Base-by-base conservation (phyloP, 2,113 vertebrate species). In the Dendropsophus ebraccatus region DNA sequence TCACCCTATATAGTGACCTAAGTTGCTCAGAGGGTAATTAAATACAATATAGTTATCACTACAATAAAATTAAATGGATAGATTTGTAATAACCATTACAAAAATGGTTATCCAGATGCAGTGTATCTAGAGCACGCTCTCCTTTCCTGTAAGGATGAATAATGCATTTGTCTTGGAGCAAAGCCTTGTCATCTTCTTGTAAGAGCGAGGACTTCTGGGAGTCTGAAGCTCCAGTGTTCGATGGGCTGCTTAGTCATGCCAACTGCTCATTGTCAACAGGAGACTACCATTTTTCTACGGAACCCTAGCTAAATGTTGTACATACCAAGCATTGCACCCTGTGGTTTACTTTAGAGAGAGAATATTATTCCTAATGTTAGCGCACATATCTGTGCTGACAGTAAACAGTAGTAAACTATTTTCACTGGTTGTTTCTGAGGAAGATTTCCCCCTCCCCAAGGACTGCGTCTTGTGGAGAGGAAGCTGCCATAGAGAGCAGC, bases 101-200 rank as follows among this genome's bases (percentile, higher is more conserved):
- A 37, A 58, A 79, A 54, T 35, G 19, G 19, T 35, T 62, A 45
- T 49, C 45, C 11, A 35, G 19, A 79, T 79, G 28, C 21, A 19
- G 11, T 56, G 32, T 54, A 37, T 79, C 50, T 56, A 58, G 52
- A 50, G 19, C 30, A 37, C 23, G 37, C 21, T 79, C 32, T 79
- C 52, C 52, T 79, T 78, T 79, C 50, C 75, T 78, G 75, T 50
- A 56, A 35, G 50, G 52, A 79, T 79, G 37, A 45, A 81, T 81
- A 62, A 81, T 49, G 65, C 78, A 81, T 81, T 81, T 62, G 56
- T 81, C 78, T 62, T 81, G 23, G 14, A 81, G 79, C 56, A 81
- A 81, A 81, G 79, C 79, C 58, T 81, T 81, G 79, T 65, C 79
- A 79, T 79, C 79, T 85, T 49, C 0, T 3, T 82, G 82, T 87